A percentile compares a stretch with the other conserved stretches of the same genome.
These are phyloP conservation scores for Stenoptilia bipunctidactyla DNA, from an alignment of 2,888 invertebrate species.

Conservation along the genomic window DNA sequence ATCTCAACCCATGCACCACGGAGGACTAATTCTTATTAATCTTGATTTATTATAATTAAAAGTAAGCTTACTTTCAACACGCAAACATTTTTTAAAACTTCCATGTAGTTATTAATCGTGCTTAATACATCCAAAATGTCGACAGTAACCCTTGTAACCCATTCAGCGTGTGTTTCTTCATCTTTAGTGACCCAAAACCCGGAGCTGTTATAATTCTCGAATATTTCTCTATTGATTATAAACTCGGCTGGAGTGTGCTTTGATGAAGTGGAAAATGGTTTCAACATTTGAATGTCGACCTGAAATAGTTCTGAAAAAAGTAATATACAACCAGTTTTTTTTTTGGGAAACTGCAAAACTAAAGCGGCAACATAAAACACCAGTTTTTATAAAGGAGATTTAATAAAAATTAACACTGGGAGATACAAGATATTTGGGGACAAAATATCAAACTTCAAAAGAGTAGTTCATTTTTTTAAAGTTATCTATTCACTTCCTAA, in stretches of 20 bases:
- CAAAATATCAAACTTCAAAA: too few species aligned
- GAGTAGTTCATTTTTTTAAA: too few species aligned
- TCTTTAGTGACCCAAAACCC: constrained; percentile 26
- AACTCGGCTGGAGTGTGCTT: constrained; percentile 26
- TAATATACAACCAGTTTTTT: constrained; percentile 8
- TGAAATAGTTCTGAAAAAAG: constrained; percentile 30
- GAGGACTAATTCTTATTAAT: too few species aligned
- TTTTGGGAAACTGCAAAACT: too few species aligned
- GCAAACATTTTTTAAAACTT: constrained; percentile 72
- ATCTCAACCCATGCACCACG: too few species aligned
- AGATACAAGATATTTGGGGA: too few species aligned
- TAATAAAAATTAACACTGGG: too few species aligned
- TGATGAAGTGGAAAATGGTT: constrained; percentile 33
- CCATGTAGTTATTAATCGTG: constrained; percentile 48
- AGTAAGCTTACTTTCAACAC: constrained; percentile 70
- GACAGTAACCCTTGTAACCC: constrained; percentile 70
- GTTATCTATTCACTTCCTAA: too few species aligned
- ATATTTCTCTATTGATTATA: constrained; percentile 31
- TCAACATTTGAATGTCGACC: constrained; percentile 36
- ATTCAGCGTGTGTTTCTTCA: constrained; percentile 49
- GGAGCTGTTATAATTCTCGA: constrained; percentile 18
- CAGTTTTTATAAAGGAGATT: too few species aligned
- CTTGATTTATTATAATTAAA: too few species aligned
- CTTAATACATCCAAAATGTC: constrained; percentile 59
- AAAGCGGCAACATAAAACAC: too few species aligned